Evolutionary conservation across 2,797 vertebrate species (phyloP), one percentile per base, ranked within the genome.

Genomic region (Tragelaphus oryx): DNA sequence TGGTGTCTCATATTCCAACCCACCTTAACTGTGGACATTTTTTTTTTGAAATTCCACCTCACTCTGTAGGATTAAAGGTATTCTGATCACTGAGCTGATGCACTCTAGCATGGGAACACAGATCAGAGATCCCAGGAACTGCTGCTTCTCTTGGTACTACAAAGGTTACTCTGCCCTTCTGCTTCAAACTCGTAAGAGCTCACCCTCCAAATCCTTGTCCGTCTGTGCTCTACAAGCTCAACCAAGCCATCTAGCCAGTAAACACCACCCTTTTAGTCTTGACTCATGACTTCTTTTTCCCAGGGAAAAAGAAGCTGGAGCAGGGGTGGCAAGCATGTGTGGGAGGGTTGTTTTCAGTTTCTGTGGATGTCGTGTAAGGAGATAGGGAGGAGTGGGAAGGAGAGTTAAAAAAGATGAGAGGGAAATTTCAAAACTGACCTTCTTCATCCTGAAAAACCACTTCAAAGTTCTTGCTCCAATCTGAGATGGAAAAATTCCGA

Each of bases 381-480:
- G 55, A 22, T 20, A 12, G 5, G 16, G 57, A 20, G 26, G 18
- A 81, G 33, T 6, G 46, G n/a, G 37, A 41, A 87, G 22, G 59
- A 81, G 65, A 74, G 22, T 78, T 60, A 12, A 83, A 95, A 82
- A 96, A 78, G 52, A 87, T 89, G 57, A 96, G 55, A 50, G 75
- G 78, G 52, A 89, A 92, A 90, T 93, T 93, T 94, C 68, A 95
- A 94, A 97, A 98, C 98, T 98, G 97, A 99, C 99, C 99, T 99
- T 99, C 99, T 98, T 99, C 99, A 97, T 99, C 99, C 97, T 99
- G 99, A 98, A 99, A 99, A 98, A 99, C 98, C 24, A 99, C 99
- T 98, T 99, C 99, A 95, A 99, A 99, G 98, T 99, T 99, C 98
- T 99, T 99, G 98, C 99, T 99, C 99, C 99, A 99, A 97, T 99